phyloP scores from a whole-genome alignment of 92 coral and sea anemone genomes.

The Epizoanthus ramosus region DNA sequence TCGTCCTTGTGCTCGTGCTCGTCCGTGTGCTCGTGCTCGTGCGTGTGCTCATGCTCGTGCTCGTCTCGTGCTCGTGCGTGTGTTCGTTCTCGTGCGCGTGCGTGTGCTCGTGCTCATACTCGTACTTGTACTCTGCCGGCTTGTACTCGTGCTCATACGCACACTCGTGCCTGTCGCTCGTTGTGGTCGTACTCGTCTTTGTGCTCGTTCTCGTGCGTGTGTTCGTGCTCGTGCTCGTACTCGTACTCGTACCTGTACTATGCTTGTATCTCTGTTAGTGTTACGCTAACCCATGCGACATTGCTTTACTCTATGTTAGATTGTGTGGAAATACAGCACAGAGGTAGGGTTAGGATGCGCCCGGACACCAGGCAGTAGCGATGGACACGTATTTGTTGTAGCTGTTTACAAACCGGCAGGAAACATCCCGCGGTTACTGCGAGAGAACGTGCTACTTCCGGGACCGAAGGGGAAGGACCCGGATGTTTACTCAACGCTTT shows the following conservation, averaged over 20 bases:
- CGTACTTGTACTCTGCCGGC: too few relatives aligned
- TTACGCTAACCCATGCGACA: not conserved
- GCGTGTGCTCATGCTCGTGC: too few relatives aligned
- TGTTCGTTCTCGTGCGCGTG: too few relatives aligned
- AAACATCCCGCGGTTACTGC: conserved; percentile 82
- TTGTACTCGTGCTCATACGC: too few relatives aligned
- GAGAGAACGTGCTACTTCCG: conserved; percentile 75
- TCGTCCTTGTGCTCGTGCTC: too few relatives aligned
- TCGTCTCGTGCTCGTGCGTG: too few relatives aligned
- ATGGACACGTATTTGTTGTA: conserved; percentile 80
- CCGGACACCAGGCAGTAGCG: conserved; percentile 38
- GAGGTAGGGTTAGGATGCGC: conserved; percentile 85
- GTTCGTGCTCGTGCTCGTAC: not conserved
- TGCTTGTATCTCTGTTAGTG: not conserved
- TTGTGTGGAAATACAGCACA: conserved; percentile 76
- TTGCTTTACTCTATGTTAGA: conserved; percentile 44
- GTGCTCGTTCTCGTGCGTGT: not conserved
- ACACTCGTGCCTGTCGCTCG: too few relatives aligned
- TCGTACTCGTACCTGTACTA: not conserved
- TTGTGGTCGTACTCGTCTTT: too few relatives aligned
- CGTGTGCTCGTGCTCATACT: too few relatives aligned
- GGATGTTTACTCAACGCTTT: conserved; percentile 94
- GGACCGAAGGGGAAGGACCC: conserved; percentile 72
- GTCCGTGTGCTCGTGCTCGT: too few relatives aligned
- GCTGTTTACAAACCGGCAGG: conserved; percentile 95